Base-by-base conservation (phyloP, 1,140 invertebrate genomes). In the Apolygus lucorum region DNA sequence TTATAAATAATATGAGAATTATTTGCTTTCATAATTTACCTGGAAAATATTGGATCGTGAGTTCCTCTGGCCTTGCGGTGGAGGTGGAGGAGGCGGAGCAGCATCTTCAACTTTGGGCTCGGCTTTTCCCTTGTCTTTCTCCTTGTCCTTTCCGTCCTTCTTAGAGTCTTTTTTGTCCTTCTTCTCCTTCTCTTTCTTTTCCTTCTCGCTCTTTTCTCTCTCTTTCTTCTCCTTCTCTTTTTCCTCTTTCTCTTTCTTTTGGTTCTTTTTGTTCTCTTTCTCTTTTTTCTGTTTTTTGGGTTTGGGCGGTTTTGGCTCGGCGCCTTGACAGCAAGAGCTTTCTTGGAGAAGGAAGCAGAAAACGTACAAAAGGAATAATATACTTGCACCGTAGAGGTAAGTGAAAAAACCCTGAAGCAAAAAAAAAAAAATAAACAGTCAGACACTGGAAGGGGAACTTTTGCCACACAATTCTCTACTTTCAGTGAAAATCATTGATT, bases 301-400 rank as follows among this genome's bases (percentile, higher is more conserved):
- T 77, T 90, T 87, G 75, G 87, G 87, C 71, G 89, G 86, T 62
- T 73, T 69, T 52, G 86, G 86, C 67, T 87, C 86, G n/a, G n/a
- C n/a, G 71, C 83, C 83, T 68, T 85, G 86, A 79, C 90, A 91
- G 79, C 90, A 91, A 70, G 89, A 85, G 81, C 90, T 90, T 79
- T 95, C 92, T 84, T 94, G 91, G 69, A 98, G 86, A 70, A 99
- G 84, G 84, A 96, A 98, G 81, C 93, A 92, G 84, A 97, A 97
- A 62, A 97, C 93, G 81, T 98, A 98, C 73, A 96, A 83, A 74
- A 98, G 86, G 83, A 98, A 98, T 71, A 96, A 81, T 77, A 98
- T 94, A 81, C 93, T 96, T 80, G 90, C 87, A 73, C 91, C 90
- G 81, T 98, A 98, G 59, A 99, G 85, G 81, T 96, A 99, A 59